Base-by-base conservation (phyloP, 1,140 invertebrate genomes). In the Zaprionus camerounensis region DNA sequence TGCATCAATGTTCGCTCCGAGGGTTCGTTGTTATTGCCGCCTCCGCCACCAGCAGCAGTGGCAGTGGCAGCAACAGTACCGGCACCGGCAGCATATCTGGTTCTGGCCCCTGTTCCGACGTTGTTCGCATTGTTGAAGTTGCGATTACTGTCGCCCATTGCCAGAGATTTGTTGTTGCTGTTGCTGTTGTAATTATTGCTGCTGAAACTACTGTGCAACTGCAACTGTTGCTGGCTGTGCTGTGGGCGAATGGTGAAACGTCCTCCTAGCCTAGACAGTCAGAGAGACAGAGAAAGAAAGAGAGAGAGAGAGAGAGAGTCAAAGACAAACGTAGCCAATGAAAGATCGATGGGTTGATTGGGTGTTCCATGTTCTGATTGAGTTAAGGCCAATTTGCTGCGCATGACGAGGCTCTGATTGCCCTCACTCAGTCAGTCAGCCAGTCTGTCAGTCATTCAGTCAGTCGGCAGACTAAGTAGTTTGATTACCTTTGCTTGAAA, bases 181-280 rank as follows among this genome's bases (percentile, higher is more conserved):
- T 81, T 80, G 28, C 77, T 85, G 70, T 56, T 64, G 59, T 68
- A 82, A 67, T 56, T 80, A 28, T 66, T 77, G 59, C 84, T 82
- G 49, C 56, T 75, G 34, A 91, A 90, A 46, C 85, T 91, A 68
- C 82, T 91, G 80, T 80, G 77, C 79, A 91, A 78, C 66, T 92
- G 91, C 78, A 91, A 73, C 70, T 92, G 91, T 67, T 91, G 91
- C 63, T 93, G 92, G 63, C 93, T 87, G 74, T 94, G 92, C 67
- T 94, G 92, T 1, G 94, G 94, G 34, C 94, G 94, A 12, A 94
- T 94, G 4, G 94, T 94, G 67, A 94, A 96, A 69, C 94, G 91
- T 2, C 95, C 95, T 7, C 95, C 95, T 76, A 96, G 88, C 65
- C 95, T 94, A 70, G 82, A 5, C 38, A 53, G 26, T 5, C 26